These are phyloP conservation scores for Drosophila neutralis DNA, from an alignment of 2,888 invertebrate genomes.

Conservation along the genomic window DNA sequence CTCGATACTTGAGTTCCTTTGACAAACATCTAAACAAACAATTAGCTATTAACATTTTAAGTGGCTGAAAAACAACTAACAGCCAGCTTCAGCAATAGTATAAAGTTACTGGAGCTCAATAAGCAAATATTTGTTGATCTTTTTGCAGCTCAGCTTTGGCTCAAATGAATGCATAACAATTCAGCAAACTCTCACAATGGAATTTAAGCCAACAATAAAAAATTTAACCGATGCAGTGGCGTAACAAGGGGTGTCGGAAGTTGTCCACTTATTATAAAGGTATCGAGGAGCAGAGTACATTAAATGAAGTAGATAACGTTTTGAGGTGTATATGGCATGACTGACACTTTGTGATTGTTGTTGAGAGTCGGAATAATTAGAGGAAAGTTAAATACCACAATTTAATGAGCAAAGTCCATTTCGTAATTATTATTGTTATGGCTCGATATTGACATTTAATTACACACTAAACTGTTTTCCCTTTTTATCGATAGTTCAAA, in stretches of 20 bases:
- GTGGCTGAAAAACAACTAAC: constrained; percentile 45
- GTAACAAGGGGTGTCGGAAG: neutral
- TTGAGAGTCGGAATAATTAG: neutral
- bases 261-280: neutral
- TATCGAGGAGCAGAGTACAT: neutral
- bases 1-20: constrained; percentile 52
- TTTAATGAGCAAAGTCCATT: neutral
- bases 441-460: neutral
- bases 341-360: neutral
- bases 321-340: neutral
- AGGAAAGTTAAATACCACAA: neutral
- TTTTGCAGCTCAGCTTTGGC: constrained; percentile 25
- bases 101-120: constrained; percentile 58
- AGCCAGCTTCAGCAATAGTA: constrained; percentile 24
- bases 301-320: neutral
- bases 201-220: constrained; percentile 24
- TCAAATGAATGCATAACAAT: constrained; percentile 49
- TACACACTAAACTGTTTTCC: neutral
- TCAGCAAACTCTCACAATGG: constrained; percentile 20
- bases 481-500: neutral
- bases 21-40: constrained; percentile 68
- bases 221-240: constrained; percentile 18
- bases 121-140: constrained; percentile 69
- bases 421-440: neutral
- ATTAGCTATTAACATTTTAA: constrained; percentile 73